Conservation (phyloP, 2,888 invertebrate species). For the Hypomecis atomaria region DNA sequence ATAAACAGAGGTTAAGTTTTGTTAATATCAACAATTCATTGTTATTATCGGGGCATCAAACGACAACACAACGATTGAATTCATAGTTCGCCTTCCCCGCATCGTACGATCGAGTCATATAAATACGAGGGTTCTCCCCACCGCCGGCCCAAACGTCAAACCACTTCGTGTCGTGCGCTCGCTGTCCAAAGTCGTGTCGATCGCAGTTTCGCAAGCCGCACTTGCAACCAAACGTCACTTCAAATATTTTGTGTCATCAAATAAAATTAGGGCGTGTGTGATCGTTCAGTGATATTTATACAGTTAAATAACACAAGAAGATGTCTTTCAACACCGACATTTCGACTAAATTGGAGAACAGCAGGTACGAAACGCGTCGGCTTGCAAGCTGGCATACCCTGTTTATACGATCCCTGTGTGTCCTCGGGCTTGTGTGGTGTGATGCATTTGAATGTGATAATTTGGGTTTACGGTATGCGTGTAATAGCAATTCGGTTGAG, state of each 20-base stretch:
- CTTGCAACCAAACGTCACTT: constrained; percentile 63
- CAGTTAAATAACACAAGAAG: constrained; percentile 78
- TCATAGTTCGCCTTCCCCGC: constrained; percentile 72
- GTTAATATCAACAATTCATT: constrained; percentile 43
- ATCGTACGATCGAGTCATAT: constrained; percentile 82
- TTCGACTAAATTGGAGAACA: constrained; percentile 81
- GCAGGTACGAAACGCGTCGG: constrained; percentile 74
- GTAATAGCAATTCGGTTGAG: constrained; percentile 11
- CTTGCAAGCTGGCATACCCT: constrained; percentile 47
- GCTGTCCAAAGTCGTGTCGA: constrained; percentile 58
- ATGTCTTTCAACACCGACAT: constrained; percentile 83
- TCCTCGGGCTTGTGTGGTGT: constrained; percentile 48
- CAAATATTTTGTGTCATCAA: constrained; percentile 64
- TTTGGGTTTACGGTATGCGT: constrained; percentile 35
- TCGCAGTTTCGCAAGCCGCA: constrained; percentile 71
- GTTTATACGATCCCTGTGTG: constrained; percentile 51
- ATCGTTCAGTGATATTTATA: constrained; percentile 79
- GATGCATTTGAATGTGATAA: constrained; percentile 51
- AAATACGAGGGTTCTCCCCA: constrained; percentile 76
- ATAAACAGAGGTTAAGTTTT: constrained; percentile 39
- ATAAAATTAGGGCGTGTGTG: constrained; percentile 75
- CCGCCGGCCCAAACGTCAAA: constrained; percentile 77
- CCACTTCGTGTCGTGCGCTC: constrained; percentile 62
- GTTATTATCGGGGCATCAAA: constrained; percentile 53
- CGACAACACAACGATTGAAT: constrained; percentile 63